phyloP scores from a whole-genome alignment of 2,888 invertebrate species.

The Liopterus haemorrhoidalis region DNA sequence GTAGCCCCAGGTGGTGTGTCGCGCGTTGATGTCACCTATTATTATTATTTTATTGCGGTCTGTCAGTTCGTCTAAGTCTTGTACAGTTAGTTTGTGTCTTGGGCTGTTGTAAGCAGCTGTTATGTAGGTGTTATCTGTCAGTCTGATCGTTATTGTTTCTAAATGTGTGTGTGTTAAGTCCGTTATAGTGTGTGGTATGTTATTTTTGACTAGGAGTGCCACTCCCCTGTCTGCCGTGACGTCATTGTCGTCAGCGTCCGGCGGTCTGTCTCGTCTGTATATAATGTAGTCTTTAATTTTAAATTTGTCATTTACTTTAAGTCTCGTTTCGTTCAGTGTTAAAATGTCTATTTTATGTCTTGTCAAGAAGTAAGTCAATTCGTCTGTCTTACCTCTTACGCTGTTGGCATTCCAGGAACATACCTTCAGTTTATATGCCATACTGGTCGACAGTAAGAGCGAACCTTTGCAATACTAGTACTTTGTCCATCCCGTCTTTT shows the following conservation, averaged over 20 bases:
- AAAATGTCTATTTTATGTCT: no score
- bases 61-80: conserved; percentile 18
- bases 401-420: no score
- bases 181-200: conserved; percentile 2
- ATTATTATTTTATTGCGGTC: conserved; percentile 15
- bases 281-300: no score
- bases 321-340: no score
- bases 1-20: conserved; percentile 26
- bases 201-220: background rate
- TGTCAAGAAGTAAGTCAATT: no score
- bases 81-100: conserved; percentile 1
- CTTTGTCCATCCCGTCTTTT: no score
- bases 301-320: no score
- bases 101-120: conserved; percentile 20
- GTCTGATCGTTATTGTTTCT: conserved; percentile 19
- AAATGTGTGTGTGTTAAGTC: conserved; percentile 2
- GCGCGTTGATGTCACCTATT: conserved; percentile 26
- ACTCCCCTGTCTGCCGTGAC: conserved; percentile 2
- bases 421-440: no score
- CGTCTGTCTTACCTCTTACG: no score
- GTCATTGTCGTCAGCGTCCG: background rate
- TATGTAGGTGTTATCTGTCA: conserved; percentile 11
- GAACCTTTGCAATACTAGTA: no score
- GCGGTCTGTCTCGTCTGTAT: no score
- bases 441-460: no score